These are phyloP conservation scores for Rhimphoctona megacephalus DNA, from an alignment of 2,888 invertebrate species.

Conservation along the genomic window DNA sequence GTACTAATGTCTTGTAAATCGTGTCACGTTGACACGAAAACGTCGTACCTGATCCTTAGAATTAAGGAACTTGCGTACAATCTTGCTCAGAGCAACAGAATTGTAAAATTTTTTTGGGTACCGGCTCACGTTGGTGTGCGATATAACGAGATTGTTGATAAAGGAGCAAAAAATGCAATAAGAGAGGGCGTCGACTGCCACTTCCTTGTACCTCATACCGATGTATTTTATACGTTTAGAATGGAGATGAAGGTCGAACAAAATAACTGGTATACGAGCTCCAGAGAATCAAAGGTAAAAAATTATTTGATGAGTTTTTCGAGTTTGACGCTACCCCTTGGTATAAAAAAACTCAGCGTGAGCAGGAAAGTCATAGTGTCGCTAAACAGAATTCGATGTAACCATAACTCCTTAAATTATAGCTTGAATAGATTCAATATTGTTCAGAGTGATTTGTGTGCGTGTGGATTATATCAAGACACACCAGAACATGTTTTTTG, in stretches of 20 bases:
- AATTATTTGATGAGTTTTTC: slow-evolving; percentile 3
- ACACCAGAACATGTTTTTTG: no score
- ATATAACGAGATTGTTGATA: no score
- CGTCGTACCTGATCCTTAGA: neutral
- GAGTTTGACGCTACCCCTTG: neutral
- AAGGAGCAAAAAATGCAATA: neutral
- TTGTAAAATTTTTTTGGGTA: neutral
- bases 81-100: neutral
- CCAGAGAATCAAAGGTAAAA: neutral
- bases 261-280: slow-evolving; percentile 5
- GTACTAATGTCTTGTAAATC: neutral
- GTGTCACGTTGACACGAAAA: no score
- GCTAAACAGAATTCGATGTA: no score
- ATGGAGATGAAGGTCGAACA: neutral
- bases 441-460: no score
- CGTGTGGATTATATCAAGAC: no score
- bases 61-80: neutral
- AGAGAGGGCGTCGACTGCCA: neutral
- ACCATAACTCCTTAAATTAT: no score
- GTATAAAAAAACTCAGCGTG: no score
- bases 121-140: neutral
- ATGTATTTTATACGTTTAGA: neutral
- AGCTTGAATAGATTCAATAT: no score
- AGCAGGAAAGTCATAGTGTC: no score
- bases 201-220: neutral